Evolutionary conservation across 2,888 invertebrate species (phyloP), one percentile per base, ranked within the genome.

Genomic region (Amblyteles armatorius): DNA sequence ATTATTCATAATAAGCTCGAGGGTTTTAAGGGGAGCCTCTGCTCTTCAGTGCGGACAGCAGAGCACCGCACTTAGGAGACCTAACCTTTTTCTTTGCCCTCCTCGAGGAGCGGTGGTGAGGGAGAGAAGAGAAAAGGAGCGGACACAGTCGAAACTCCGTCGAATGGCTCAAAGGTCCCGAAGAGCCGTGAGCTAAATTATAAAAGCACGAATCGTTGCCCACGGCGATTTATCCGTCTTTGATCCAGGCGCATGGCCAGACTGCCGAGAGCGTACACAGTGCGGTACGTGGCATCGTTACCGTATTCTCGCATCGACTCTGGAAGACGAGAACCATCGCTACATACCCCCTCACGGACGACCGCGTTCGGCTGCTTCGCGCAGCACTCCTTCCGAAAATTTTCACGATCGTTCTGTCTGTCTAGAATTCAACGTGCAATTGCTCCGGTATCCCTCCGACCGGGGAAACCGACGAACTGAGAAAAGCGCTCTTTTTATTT

Each of bases 251-350:
- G 84, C 87, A 83, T 85, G 16, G 19, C 48, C 68, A 67, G 73
- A 74, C 79, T 72, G 71, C 7, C 29, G 33, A 33, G 29, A 63
- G 29, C 81, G 16, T 44, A 82, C 82, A 88, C 88, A 87, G 88
- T 80, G 86, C 40, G 11, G 88, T 89, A 91, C 91, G 91, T 91
- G 91, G 91, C 91, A 90, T 91, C 91, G 91, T 92, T 92, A 92
- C 90, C 88, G 89, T 86, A 89, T 88, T 87, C 69, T 29, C 69
- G 55, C 60, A 44, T 7, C 26, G 60, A 60, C 73, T 44, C 22
- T 22, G 72, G 13, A 44, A 57, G 40, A 36, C 36, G 9, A 16
- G 48, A 22, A 55, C 77, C 19, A 40, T 7, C 29, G 29, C 19
- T 63, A 7, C 48, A n/a, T 19, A 48, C 19, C 11, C 44, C 22